These are phyloP conservation scores for Discoglossus pictus DNA, from an alignment of 2,797 vertebrate species.

Conservation along the genomic window DNA sequence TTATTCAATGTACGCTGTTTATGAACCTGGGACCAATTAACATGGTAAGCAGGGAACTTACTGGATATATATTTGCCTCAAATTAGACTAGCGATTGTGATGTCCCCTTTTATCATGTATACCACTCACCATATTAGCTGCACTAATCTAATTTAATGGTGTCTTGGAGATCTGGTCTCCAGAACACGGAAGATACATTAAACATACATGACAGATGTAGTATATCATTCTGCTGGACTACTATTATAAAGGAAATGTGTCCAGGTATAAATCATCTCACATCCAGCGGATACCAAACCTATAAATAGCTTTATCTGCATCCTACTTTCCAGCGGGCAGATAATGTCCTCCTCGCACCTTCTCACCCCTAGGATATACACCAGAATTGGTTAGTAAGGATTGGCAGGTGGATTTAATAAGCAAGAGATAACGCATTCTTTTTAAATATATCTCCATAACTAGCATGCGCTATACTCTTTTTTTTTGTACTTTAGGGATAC, in stretches of 20 bases:
- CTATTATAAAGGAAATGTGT: background rate
- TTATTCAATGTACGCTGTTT: too few species aligned
- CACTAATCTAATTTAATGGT: background rate
- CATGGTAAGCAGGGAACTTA: too few species aligned
- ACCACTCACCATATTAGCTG: too few species aligned
- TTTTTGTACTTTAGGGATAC: constrained; percentile 8
- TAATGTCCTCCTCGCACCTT: background rate
- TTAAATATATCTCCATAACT: constrained; percentile 9
- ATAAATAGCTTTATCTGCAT: constrained; percentile 1
- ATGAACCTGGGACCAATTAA: too few species aligned
- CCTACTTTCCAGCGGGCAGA: background rate
- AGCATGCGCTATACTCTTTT: background rate
- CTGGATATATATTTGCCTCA: too few species aligned
- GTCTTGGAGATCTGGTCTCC: background rate
- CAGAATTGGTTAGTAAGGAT: background rate
- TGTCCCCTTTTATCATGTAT: too few species aligned
- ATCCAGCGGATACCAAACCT: background rate
- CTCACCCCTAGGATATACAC: background rate
- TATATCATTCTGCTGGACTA: background rate
- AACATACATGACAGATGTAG: background rate
- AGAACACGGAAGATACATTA: background rate
- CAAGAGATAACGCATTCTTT: background rate
- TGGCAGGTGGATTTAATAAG: background rate
- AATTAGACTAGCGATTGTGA: too few species aligned
- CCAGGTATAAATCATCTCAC: background rate